A percentile compares a stretch with the other conserved stretches of the same genome.
Conservation (phyloP, 2,888 invertebrate genomes). For the Brachylomia viminalis region DNA sequence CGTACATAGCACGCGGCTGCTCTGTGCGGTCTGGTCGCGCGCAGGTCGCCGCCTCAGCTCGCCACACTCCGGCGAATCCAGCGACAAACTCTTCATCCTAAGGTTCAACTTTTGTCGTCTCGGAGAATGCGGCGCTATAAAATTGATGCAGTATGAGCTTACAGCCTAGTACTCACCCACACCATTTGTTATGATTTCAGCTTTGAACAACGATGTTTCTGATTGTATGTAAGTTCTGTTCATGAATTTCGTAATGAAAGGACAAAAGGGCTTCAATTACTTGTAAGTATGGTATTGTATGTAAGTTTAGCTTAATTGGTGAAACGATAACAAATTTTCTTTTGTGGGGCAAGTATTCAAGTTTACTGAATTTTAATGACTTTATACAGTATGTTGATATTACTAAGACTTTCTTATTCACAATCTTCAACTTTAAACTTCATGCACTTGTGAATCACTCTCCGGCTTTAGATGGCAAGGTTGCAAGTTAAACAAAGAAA, state of each 20-base stretch:
- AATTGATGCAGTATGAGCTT: conserved; percentile 84
- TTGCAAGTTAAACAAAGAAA: conserved; percentile 34
- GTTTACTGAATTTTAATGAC: conserved; percentile 49
- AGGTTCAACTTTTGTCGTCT: conserved; percentile 98
- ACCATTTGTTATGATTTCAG: conserved; percentile 63
- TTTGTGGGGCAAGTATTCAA: conserved; percentile 59
- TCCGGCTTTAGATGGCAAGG: conserved; percentile 16
- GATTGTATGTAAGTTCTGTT: conserved; percentile 33
- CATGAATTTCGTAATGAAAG: conserved; percentile 43
- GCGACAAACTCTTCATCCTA: conserved; percentile 99
- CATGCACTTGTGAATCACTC: conserved; percentile 22
- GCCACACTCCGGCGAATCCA: conserved; percentile 98
- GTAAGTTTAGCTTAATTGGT: conserved; percentile 44
- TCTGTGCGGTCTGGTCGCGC: conserved; percentile 87
- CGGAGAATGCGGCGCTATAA: conserved; percentile 98
- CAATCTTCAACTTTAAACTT: conserved; percentile 41
- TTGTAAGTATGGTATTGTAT: conserved; percentile 40
- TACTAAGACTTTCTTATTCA: conserved; percentile 54
- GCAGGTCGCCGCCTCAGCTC: conserved; percentile 93
- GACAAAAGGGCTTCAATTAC: conserved; percentile 19
- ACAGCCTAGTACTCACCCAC: conserved; percentile 70
- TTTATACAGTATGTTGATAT: conserved; percentile 43
- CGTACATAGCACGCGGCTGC: conserved; percentile 92
- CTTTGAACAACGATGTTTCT: conserved; percentile 37
- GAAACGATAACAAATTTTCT: conserved; percentile 65